These are phyloP conservation scores for Xestia sexstrigata DNA, from an alignment of 2,888 invertebrate species.

Conservation along the genomic window DNA sequence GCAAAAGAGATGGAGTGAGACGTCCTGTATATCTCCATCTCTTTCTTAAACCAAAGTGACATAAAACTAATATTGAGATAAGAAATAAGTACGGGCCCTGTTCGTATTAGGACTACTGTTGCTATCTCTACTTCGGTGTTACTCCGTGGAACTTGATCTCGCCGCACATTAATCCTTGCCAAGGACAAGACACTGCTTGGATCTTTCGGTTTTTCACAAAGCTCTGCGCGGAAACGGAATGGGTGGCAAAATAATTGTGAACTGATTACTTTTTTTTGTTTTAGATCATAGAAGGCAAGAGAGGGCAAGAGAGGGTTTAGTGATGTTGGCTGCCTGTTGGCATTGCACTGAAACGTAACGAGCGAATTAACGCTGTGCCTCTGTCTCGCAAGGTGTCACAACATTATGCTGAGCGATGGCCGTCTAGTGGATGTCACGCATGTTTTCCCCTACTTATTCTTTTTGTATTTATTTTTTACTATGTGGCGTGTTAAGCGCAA, in stretches of 20 bases:
- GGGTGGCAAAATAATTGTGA: slow-evolving; percentile 33
- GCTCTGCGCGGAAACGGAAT: slow-evolving; percentile 35
- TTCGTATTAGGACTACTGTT: slow-evolving; percentile 10
- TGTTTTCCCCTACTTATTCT: background rate
- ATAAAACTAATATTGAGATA: background rate
- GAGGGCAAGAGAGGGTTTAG: too few species aligned
- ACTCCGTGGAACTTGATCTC: slow-evolving; percentile 56
- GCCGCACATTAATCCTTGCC: slow-evolving; percentile 65
- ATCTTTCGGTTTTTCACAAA: slow-evolving; percentile 60
- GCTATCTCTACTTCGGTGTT: background rate
- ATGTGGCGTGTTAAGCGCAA: background rate
- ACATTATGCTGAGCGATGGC: background rate
- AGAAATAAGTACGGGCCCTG: background rate
- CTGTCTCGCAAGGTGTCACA: background rate
- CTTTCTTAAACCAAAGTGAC: background rate
- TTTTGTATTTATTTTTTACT: background rate
- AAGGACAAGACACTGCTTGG: slow-evolving; percentile 55
- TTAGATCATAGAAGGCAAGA: too few species aligned
- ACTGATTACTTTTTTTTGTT: slow-evolving; percentile 8
- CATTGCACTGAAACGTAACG: background rate
- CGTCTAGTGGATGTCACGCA: background rate
- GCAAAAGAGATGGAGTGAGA: background rate
- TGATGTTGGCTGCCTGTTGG: too few species aligned
- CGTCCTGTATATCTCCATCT: background rate
- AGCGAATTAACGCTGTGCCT: background rate